Evolutionary conservation across 92 coral and sea anemone genomes (phyloP).

Genomic region (Paragorgia papillata): DNA sequence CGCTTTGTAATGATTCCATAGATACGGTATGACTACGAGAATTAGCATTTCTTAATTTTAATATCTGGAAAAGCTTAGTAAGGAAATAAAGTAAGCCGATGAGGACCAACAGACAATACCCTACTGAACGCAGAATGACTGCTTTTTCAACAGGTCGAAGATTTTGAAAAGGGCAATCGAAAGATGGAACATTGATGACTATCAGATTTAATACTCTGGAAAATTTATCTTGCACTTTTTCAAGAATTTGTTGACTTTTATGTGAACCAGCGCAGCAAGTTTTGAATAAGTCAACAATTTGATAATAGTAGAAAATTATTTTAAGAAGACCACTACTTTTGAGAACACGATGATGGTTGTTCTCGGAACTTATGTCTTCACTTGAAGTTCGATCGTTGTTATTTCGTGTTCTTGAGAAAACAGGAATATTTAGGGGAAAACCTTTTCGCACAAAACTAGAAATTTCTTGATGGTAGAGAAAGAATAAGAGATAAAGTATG

Average conservation of each 20-base stretch:
- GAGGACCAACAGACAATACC: constrained; percentile 15
- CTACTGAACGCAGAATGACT: constrained; percentile 19
- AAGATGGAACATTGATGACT: not conserved
- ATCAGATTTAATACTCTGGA: constrained; percentile 10
- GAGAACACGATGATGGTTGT: too few relatives aligned
- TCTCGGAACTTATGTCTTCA: too few relatives aligned
- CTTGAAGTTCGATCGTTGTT: not conserved
- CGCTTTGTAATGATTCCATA: too few relatives aligned
- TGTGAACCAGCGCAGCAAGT: constrained; percentile 1
- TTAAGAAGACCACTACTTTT: constrained; percentile 16
- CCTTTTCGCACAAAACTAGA: not conserved
- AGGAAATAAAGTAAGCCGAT: constrained; percentile 7
- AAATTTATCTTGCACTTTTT: not conserved
- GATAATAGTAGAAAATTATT: constrained; percentile 35
- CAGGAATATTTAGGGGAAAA: not conserved
- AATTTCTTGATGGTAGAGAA: constrained; percentile 18
- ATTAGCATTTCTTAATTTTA: too few relatives aligned
- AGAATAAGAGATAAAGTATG: not conserved
- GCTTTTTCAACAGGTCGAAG: constrained; percentile 20
- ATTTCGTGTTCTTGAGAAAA: not conserved
- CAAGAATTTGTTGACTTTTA: not conserved
- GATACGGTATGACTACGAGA: too few relatives aligned
- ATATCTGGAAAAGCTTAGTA: too few relatives aligned
- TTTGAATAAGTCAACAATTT: constrained; percentile 11
- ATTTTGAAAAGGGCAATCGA: constrained; percentile 23